A percentile compares a stretch with the other conserved stretches of the same genome.
Conservation (phyloP, 23 tunicate genomes). For the Clavelina lepadiformis region DNA sequence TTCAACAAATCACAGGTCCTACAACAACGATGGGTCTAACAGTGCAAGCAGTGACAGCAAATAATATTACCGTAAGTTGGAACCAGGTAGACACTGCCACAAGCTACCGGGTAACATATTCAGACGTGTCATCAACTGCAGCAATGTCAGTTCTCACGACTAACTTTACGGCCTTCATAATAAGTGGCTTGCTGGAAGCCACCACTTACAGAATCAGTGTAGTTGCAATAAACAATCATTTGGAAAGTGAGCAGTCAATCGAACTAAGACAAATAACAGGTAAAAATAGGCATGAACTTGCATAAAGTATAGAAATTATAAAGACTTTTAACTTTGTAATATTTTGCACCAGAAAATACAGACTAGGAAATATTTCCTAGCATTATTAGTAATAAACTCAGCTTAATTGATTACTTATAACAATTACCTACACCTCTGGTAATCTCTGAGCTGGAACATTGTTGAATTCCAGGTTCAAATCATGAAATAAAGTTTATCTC, state of each 20-base stretch:
- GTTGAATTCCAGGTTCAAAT: too few relatives aligned
- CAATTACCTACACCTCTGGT: too few relatives aligned
- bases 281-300: too few relatives aligned
- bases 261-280: conserved; percentile 28
- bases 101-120: conserved; percentile 9
- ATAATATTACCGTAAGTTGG: conserved; percentile 20
- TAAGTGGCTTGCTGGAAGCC: conserved; percentile 11
- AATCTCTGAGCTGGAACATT: too few relatives aligned
- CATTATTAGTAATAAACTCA: too few relatives aligned
- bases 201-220: conserved; percentile 22
- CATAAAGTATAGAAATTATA: too few relatives aligned
- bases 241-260: conserved; percentile 1
- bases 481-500: not conserved
- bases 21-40: conserved; percentile 8
- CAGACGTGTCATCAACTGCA: not conserved
- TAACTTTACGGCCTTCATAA: not conserved
- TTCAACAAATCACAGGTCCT: conserved; percentile 37
- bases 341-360: too few relatives aligned
- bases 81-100: conserved; percentile 22
- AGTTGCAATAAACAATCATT: conserved; percentile 24
- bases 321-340: too few relatives aligned
- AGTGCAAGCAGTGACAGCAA: not conserved
- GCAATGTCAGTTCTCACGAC: not conserved
- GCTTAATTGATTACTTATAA: too few relatives aligned
- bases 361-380: too few relatives aligned